A percentile compares a stretch with the other conserved stretches of the same genome.
phyloP scores from a whole-genome alignment of 1,140 invertebrate genomes.

The Drosophila jambulina region DNA sequence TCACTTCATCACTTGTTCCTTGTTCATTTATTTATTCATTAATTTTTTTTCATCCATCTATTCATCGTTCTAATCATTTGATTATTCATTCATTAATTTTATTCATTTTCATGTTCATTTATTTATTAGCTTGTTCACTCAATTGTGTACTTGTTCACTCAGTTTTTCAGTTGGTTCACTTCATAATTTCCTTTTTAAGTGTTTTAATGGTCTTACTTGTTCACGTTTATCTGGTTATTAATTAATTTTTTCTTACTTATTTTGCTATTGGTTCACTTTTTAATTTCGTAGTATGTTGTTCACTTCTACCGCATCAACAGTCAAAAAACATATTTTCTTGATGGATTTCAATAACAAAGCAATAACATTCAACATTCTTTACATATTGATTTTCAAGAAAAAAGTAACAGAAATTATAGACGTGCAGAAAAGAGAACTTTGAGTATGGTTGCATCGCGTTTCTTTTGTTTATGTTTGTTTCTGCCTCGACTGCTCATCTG shows the following conservation, averaged over 20 bases:
- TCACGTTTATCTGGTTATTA: too few species aligned
- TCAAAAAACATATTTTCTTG: not conserved
- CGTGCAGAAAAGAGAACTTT: not conserved
- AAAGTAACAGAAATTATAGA: not conserved
- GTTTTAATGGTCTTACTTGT: too few species aligned
- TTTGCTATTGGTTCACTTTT: too few species aligned
- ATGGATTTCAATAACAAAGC: too few species aligned
- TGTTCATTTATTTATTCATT: not conserved
- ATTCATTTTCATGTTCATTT: not conserved
- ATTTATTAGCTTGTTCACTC: not conserved
- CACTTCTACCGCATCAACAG: not conserved
- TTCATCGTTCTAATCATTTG: not conserved
- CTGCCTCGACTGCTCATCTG: slow-evolving; percentile 21
- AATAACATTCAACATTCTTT: not conserved
- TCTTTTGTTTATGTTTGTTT: slow-evolving; percentile 17
- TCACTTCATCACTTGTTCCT: not conserved
- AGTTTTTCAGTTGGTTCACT: too few species aligned
- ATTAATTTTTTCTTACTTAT: too few species aligned
- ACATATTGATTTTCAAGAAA: not conserved
- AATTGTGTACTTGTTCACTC: too few species aligned
- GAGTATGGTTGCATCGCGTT: not conserved
- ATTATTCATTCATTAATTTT: not conserved
- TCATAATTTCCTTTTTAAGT: too few species aligned
- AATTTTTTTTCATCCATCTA: not conserved
- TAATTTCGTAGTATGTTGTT: not conserved